phyloP scores from a whole-genome alignment of 2,888 invertebrate genomes.

The Eueremaeus valkanovi region DNA sequence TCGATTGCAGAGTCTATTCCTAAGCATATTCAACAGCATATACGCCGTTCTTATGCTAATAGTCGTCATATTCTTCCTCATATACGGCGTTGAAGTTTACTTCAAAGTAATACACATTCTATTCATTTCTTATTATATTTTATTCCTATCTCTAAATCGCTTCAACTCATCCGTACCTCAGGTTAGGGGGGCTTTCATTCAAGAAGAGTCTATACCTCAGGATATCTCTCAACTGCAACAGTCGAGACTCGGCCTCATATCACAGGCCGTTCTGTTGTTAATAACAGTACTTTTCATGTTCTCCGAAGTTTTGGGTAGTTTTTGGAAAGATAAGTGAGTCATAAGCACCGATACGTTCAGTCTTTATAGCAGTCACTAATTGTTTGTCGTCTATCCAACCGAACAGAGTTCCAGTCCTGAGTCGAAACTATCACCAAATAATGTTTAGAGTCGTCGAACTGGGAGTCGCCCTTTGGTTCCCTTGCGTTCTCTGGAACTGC shows the following conservation, averaged over 20 bases:
- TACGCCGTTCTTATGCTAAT: constrained; percentile 86
- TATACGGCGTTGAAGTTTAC: constrained; percentile 89
- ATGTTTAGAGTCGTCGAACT: constrained; percentile 86
- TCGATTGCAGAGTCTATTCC: constrained; percentile 62
- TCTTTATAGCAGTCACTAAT: neutral
- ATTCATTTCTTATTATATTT: too few species aligned
- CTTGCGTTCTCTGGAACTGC: constrained; percentile 92
- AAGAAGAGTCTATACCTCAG: constrained; percentile 49
- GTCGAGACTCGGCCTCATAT: constrained; percentile 78
- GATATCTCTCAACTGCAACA: constrained; percentile 85
- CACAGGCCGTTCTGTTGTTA: constrained; percentile 85
- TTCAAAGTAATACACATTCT: constrained; percentile 66
- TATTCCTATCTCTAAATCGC: neutral
- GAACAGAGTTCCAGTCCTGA: constrained; percentile 73
- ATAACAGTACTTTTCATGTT: constrained; percentile 82
- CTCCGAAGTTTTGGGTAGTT: constrained; percentile 83
- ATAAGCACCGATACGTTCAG: neutral
- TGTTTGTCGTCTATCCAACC: neutral
- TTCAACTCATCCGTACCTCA: neutral
- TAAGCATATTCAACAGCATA: constrained; percentile 83
- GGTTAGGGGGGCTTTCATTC: constrained; percentile 47
- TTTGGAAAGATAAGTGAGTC: constrained; percentile 83
- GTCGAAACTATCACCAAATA: constrained; percentile 86
- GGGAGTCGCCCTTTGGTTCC: constrained; percentile 90
- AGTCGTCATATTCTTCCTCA: constrained; percentile 84